Evolutionary conservation across 2,113 vertebrate genomes (phyloP).

Genomic region (Orycteropus afer): DNA sequence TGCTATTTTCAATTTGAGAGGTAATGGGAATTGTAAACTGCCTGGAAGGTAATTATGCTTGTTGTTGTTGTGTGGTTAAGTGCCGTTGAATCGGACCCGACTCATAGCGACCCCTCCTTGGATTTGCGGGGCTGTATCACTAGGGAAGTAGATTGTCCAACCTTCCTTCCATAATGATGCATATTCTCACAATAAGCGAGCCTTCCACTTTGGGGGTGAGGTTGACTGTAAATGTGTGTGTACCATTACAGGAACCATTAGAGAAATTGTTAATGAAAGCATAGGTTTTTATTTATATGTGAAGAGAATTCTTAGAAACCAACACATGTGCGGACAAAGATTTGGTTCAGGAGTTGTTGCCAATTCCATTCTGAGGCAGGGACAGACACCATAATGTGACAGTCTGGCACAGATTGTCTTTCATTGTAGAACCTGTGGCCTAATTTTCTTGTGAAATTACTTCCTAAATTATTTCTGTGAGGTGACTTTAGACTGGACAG

Average conservation of each 20-base stretch:
- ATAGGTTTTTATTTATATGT: background rate
- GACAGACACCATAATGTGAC: background rate
- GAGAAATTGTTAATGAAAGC: background rate
- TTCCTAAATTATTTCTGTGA: constrained; percentile 47
- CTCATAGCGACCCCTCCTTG: too few relatives aligned
- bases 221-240: background rate
- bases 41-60: background rate
- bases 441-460: constrained; percentile 36
- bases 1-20: background rate
- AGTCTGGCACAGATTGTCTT: constrained; percentile 4
- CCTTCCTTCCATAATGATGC: too few relatives aligned
- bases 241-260: background rate
- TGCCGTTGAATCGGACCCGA: too few relatives aligned
- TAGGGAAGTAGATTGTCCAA: too few relatives aligned
- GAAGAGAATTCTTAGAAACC: background rate
- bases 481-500: constrained; percentile 38
- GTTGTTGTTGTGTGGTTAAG: too few relatives aligned
- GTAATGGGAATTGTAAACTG: background rate
- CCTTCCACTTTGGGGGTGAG: background rate
- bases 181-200: background rate
- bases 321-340: background rate
- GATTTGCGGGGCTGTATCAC: too few relatives aligned
- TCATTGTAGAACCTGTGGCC: background rate
- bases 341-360: background rate
- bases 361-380: background rate